Evolutionary conservation across 2,888 invertebrate species (phyloP).

Genomic region (Heteromurus nitidus): DNA sequence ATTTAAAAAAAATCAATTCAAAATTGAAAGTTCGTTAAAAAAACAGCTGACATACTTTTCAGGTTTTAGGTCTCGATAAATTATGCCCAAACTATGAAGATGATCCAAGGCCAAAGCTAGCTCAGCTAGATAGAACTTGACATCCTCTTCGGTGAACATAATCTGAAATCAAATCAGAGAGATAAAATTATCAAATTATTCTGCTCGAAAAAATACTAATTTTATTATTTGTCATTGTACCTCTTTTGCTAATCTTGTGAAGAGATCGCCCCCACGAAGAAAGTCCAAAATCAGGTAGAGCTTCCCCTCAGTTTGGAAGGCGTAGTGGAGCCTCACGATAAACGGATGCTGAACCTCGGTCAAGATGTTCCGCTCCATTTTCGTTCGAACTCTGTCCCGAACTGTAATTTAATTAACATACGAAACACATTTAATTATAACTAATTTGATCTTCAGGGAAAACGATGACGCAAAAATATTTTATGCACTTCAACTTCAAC

Average conservation of each 20-base stretch:
- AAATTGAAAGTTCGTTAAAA: no score
- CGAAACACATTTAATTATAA: no score
- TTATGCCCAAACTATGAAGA: constrained; percentile 96
- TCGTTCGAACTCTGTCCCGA: constrained; percentile 95
- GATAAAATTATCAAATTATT: neutral
- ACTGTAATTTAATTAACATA: no score
- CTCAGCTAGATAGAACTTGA: constrained; percentile 99
- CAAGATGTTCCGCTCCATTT: constrained; percentile 98
- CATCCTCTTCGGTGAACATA: constrained; percentile 99
- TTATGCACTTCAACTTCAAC: no score
- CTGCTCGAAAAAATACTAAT: no score
- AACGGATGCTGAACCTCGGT: constrained; percentile 99
- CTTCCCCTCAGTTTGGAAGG: constrained; percentile 99
- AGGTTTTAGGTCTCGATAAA: constrained; percentile 98
- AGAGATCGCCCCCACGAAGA: constrained; percentile 97
- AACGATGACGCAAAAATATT: no score
- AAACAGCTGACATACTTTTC: constrained; percentile 93
- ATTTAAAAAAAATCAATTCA: no score
- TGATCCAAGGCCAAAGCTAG: constrained; percentile 97
- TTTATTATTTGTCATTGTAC: constrained; percentile 78
- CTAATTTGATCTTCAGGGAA: no score
- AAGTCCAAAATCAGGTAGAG: constrained; percentile 98
- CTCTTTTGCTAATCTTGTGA: constrained; percentile 99
- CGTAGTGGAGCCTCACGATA: constrained; percentile 98
- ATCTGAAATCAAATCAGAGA: constrained; percentile 80